Conservation (phyloP, 2,113 vertebrate genomes). For the Gymnocephalus cernua region DNA sequence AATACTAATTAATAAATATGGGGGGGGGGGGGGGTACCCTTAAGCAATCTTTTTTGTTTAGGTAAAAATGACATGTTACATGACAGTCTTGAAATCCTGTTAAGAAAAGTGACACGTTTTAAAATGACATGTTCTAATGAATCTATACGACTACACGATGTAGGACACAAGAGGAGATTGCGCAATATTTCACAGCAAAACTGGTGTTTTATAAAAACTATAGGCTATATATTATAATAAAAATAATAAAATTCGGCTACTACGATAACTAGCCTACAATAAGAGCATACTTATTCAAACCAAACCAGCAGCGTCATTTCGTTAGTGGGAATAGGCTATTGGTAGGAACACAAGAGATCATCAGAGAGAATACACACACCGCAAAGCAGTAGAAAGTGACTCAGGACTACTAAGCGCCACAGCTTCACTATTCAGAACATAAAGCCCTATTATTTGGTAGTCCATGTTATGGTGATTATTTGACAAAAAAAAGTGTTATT, state of each 20-base stretch:
- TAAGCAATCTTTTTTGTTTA: neutral
- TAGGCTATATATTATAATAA: neutral
- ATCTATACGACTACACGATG: neutral
- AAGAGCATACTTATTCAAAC: neutral
- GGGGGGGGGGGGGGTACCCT: too few relatives aligned
- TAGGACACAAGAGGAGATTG: neutral
- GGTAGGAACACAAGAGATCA: neutral
- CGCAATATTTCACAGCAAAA: neutral
- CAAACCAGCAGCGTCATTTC: neutral
- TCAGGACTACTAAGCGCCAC: neutral
- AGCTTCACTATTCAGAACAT: too few relatives aligned
- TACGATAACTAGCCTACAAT: neutral
- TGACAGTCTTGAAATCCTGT: neutral
- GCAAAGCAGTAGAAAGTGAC: neutral
- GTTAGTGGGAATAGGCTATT: neutral
- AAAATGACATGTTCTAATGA: neutral
- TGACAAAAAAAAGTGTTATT: neutral
- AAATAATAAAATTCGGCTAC: neutral
- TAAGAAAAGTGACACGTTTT: neutral
- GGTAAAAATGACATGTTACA: neutral
- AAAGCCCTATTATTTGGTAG: too few relatives aligned
- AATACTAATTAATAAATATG: neutral
- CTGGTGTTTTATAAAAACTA: neutral
- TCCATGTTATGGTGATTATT: too few relatives aligned
- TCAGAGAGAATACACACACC: rapidly evolving